phyloP scores from a whole-genome alignment of 2,888 invertebrate genomes.

The Pachliopta kotzebuea region DNA sequence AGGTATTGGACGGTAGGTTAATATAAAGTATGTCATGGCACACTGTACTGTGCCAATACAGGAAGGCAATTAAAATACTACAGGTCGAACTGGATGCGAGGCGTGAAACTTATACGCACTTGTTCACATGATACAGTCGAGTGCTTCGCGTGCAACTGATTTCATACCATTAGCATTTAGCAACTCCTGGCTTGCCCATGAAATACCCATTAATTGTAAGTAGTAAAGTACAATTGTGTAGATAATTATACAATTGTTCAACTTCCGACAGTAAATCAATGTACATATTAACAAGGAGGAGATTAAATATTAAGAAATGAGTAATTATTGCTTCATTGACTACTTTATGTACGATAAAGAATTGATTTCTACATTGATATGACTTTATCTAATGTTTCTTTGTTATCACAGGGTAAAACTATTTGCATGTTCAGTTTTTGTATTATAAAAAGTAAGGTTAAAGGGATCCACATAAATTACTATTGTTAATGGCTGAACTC shows the following conservation, averaged over 20 bases:
- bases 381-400: too few species aligned
- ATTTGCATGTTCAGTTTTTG: too few species aligned
- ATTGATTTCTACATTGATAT: too few species aligned
- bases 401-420: too few species aligned
- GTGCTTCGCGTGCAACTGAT: conserved; percentile 9
- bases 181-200: background rate
- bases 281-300: too few species aligned
- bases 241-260: background rate
- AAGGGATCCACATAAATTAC: too few species aligned
- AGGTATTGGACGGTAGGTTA: background rate
- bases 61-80: conserved; percentile 9
- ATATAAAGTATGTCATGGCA: conserved; percentile 11
- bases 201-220: background rate
- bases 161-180: conserved; percentile 5
- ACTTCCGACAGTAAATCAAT: background rate
- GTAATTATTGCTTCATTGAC: background rate
- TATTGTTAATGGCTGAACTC: too few species aligned
- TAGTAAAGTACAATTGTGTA: background rate
- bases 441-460: too few species aligned
- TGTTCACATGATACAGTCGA: conserved; percentile 9
- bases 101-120: conserved; percentile 6
- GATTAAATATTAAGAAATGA: background rate
- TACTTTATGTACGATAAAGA: too few species aligned
- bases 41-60: conserved; percentile 1
- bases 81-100: background rate